These are phyloP conservation scores for Puma concolor DNA, from an alignment of 2,113 vertebrate genomes.

Conservation along the genomic window DNA sequence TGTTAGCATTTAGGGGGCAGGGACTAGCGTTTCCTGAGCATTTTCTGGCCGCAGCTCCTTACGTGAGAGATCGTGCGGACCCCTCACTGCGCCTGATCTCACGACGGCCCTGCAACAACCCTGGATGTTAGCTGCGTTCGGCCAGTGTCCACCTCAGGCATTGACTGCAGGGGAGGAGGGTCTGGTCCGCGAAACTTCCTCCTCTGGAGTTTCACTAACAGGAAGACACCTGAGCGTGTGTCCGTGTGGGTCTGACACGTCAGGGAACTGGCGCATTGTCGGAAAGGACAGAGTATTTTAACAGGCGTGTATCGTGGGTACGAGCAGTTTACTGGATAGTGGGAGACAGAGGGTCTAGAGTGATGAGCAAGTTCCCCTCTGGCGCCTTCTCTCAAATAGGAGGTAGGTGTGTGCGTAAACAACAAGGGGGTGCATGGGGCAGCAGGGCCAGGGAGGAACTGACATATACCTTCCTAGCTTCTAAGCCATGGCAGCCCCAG, in stretches of 20 bases:
- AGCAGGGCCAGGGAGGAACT: background rate
- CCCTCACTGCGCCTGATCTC: background rate
- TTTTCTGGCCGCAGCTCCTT: background rate
- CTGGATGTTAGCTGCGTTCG: background rate
- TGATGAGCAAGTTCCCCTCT: background rate
- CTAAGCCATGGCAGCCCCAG: background rate
- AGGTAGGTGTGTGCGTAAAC: rapidly evolving
- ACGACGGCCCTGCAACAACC: rapidly evolving
- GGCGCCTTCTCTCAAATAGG: rapidly evolving
- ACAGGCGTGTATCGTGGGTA: background rate
- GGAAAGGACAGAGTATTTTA: background rate
- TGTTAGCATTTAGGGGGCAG: rapidly evolving
- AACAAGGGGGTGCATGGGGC: background rate
- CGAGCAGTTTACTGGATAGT: background rate
- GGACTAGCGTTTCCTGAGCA: background rate
- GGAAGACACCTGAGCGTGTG: no score
- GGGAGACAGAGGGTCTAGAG: background rate
- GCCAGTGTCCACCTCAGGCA: no score
- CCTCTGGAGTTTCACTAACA: background rate
- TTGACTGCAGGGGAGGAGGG: background rate
- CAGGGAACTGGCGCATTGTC: background rate
- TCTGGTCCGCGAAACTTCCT: background rate
- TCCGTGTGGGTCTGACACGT: background rate
- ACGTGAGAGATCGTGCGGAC: rapidly evolving
- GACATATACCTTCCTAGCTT: background rate